Evolutionary conservation across 1,140 invertebrate genomes (phyloP), one percentile per base, ranked within the genome.

Genomic region (Acromyrmex heyeri): DNA sequence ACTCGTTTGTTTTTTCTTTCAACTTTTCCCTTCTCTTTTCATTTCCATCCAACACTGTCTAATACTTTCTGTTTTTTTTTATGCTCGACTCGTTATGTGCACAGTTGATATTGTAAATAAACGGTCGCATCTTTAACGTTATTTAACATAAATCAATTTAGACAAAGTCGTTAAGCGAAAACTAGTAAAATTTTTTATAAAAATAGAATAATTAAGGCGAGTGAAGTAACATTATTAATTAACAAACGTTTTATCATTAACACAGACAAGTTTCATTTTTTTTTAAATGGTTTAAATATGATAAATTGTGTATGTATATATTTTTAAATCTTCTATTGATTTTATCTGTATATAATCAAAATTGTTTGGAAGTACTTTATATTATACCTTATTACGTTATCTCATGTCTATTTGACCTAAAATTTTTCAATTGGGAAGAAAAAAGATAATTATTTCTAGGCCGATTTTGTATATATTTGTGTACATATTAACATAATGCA

Each of bases 1-100:
- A 92, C 75, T 82, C 69, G 87, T 91, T 92, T 93, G 81, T 88
- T 92, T 93, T 87, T 90, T 92, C 90, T 88, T 72, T 79, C 77
- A 75, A 83, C 38, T 85, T 73, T 12, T 10, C 7, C 16, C 27
- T 73, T 72, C 30, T 65, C 0, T n/a, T 57, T 57, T 21, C 55
- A n/a, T n/a, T 57, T 21, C 10, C n/a, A 16, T 50, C 48, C 12
- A 50, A 14, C 14, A 50, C 8, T 12, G 38, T 44, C 38, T 44
- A 44, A 44, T 44, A 44, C 8, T 10, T 44, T 8, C 8, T 44
- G 38, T 44, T 44, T 44, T 44, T 38, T 8, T 44, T 44, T 0
- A 44, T 44, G 38, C 8, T 12, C 38, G 7, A 44, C 8, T 44
- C 38, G 2, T 8, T 44, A 44, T 38, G 38, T 38, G 7, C 8